These are phyloP conservation scores for Bradypodion pumilum DNA, from an alignment of 2,797 vertebrate species.

Conservation along the genomic window DNA sequence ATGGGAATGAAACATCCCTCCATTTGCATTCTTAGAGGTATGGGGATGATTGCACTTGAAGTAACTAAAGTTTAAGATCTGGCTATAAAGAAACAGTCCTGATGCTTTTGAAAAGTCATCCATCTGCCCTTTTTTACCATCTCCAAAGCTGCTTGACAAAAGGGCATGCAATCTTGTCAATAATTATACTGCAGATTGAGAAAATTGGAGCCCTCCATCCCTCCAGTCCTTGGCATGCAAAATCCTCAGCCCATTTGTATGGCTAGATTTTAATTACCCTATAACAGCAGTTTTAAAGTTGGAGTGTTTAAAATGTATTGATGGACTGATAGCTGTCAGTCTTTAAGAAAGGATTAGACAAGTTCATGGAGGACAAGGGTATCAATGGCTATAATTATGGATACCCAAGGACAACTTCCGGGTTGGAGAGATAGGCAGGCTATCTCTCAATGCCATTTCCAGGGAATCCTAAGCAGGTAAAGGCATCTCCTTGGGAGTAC, in stretches of 20 bases:
- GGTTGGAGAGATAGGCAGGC: too few species aligned
- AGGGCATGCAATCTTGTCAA: not conserved
- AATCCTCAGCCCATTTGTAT: not conserved
- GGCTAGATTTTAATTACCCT: not conserved
- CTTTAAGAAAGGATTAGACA: too few species aligned
- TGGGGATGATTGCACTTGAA: not conserved
- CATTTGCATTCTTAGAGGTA: not conserved
- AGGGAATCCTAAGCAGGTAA: too few species aligned
- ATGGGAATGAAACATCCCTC: not conserved
- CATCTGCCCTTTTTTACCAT: not conserved
- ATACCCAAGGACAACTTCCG: too few species aligned
- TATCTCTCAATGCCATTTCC: too few species aligned
- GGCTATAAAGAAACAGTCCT: conserved; percentile 16
- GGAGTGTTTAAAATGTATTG: not conserved
- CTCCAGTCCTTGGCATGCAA: not conserved
- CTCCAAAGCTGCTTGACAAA: not conserved
- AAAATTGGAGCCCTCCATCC: not conserved
- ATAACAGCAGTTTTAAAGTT: not conserved
- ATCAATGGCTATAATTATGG: too few species aligned
- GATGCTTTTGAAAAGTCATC: conserved; percentile 4
- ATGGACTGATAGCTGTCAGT: too few species aligned
- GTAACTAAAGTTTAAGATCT: conserved; percentile 10
- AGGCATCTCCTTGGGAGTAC: too few species aligned
- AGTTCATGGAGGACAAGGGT: too few species aligned
- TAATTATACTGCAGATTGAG: not conserved